A percentile compares a stretch with the other conserved stretches of the same genome.
phyloP scores from a whole-genome alignment of 1,140 invertebrate genomes.

The Mycetomoellerius zeteki region DNA sequence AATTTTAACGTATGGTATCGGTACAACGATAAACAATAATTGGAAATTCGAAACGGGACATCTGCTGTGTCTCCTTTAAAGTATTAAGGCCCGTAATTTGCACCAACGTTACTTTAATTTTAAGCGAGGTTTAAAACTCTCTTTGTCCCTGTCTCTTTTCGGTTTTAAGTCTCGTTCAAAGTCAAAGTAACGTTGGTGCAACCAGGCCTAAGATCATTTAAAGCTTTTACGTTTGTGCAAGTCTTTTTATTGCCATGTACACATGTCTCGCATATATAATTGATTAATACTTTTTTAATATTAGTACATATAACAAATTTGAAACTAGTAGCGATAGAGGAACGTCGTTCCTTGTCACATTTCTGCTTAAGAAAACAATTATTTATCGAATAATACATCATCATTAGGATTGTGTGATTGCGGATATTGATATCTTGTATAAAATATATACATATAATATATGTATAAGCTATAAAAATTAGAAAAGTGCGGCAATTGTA shows the following conservation, averaged over 20 bases:
- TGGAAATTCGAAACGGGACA: background rate
- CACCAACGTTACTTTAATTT: too few relatives aligned
- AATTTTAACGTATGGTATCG: background rate
- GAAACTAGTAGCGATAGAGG: background rate
- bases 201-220: background rate
- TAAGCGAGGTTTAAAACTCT: too few relatives aligned
- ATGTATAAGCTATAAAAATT: background rate
- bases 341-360: background rate
- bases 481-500: background rate
- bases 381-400: background rate
- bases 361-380: background rate
- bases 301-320: background rate
- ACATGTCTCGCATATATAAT: background rate
- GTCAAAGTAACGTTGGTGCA: too few relatives aligned
- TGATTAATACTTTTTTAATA: background rate
- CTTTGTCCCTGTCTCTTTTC: too few relatives aligned
- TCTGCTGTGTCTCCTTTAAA: background rate
- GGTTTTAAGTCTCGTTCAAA: too few relatives aligned
- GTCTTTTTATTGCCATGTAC: background rate
- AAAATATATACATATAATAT: background rate
- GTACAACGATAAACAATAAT: slow-evolving; percentile 1
- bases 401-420: background rate
- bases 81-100: too few relatives aligned
- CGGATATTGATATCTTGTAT: background rate
- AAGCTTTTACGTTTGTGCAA: background rate